Base-by-base conservation (phyloP, 1,140 invertebrate genomes). In the Rhopalosiphum padi region DNA sequence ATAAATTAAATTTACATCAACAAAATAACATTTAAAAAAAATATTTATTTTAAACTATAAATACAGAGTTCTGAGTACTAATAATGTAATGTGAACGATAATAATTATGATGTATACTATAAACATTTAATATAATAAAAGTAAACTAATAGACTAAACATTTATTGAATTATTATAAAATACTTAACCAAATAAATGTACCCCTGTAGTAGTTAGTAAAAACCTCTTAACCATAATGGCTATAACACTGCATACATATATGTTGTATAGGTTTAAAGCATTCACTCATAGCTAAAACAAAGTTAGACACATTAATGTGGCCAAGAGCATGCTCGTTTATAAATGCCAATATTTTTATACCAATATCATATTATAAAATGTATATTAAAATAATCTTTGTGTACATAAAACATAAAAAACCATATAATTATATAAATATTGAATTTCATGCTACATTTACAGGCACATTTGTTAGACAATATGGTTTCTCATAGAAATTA, bases 271-370 rank as follows among this genome's bases (percentile, higher is more conserved):
- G 18, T 89, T 89, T 53, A 35, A 89, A 89, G 43, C 46, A 89
- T 51, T 89, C 46, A 89, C 48, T 89, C 48, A 51, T 51, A 89
- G n/a, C 48, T 89, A 53, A 85, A 85, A n/a, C n/a, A n/a, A 53
- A 51, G 46, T 89, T 89, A 35, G 5, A 35, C 87, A 35, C 43
- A 89, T 83, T 85, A 25, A 43, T 25, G 83, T 85, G 83, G 37
- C 83, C 23, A 89, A 51, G 87, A 88, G 43, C 87, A 89, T 89
- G 87, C 48, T 89, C 22, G 30, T 35, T 23, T 35, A 25, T 53
- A 89, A 88, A 37, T 53, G 30, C 48, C 87, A 89, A 35, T 43
- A 25, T 85, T 23, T 43, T 43, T 41, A 7, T 25, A 85, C 37
- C 23, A 25, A 43, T 85, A 30, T 43, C 23, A 41, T 41, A 85